phyloP scores from a whole-genome alignment of 2,797 vertebrate species.

The Pelodytes ibericus region DNA sequence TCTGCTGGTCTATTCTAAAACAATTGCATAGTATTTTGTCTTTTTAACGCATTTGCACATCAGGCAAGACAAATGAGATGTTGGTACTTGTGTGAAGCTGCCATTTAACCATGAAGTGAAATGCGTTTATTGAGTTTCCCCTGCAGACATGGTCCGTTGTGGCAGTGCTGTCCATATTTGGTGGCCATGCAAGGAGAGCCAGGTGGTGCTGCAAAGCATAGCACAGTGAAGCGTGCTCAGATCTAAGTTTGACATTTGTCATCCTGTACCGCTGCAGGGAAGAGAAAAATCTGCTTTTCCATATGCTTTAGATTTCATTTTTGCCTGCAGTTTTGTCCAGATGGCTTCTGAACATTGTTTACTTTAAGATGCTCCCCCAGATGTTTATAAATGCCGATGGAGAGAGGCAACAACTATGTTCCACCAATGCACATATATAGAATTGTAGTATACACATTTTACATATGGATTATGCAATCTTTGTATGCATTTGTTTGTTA shows the following conservation, averaged over 20 bases:
- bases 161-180: slow-evolving; percentile 90
- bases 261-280: slow-evolving; percentile 91
- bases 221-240: slow-evolving; percentile 93
- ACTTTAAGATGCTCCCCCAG: slow-evolving; percentile 93
- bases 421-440: no score
- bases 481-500: no score
- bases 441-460: no score
- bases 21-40: slow-evolving; percentile 41
- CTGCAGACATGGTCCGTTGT: slow-evolving; percentile 85
- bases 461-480: no score
- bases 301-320: slow-evolving; percentile 93
- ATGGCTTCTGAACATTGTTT: slow-evolving; percentile 98
- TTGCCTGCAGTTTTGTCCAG: slow-evolving; percentile 90
- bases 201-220: slow-evolving; percentile 94
- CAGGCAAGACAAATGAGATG: slow-evolving; percentile 70
- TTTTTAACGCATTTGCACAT: slow-evolving; percentile 75
- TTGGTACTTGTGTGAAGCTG: slow-evolving; percentile 78
- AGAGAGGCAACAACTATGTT: slow-evolving; percentile 73
- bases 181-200: slow-evolving; percentile 96
- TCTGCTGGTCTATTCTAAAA: no score
- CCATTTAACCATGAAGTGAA: slow-evolving; percentile 77
- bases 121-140: slow-evolving; percentile 76
- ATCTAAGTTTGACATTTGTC: slow-evolving; percentile 90
- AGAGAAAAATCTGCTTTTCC: slow-evolving; percentile 99
- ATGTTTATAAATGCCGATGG: slow-evolving; percentile 81